These are phyloP conservation scores for Siderastrea siderea DNA, from an alignment of 92 coral and sea anemone genomes.

Conservation along the genomic window DNA sequence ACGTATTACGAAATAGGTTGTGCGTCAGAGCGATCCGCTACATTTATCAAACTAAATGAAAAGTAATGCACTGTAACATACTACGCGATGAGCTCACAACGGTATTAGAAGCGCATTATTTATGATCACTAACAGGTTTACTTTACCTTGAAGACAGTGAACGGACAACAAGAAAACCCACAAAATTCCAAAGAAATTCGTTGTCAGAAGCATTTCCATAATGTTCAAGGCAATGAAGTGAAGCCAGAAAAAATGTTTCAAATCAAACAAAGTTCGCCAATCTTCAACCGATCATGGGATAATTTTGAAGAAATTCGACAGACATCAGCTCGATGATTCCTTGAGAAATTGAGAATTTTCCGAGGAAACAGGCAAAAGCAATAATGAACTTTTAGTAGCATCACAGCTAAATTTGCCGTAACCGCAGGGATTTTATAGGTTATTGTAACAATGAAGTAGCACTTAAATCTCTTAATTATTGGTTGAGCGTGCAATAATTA, in stretches of 20 bases:
- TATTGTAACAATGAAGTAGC: slow-evolving; percentile 14
- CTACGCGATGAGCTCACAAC: not conserved
- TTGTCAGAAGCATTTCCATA: slow-evolving; percentile 8
- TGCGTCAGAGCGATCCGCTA: no score
- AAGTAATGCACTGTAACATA: not conserved
- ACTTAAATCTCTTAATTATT: slow-evolving; percentile 14
- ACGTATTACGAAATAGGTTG: not conserved
- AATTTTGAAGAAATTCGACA: not conserved
- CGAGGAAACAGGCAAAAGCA: not conserved
- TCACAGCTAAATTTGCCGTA: slow-evolving; percentile 15
- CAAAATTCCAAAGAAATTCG: slow-evolving; percentile 5
- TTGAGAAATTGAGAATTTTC: not conserved
- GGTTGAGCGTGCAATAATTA: slow-evolving; percentile 21
- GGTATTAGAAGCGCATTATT: not conserved
- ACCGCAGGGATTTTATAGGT: slow-evolving; percentile 34
- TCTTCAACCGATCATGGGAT: not conserved
- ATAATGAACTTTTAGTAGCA: not conserved
- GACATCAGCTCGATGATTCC: not conserved
- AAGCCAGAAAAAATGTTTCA: no score
- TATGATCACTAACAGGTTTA: not conserved
- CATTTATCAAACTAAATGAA: no score
- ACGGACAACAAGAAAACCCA: not conserved
- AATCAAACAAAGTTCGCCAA: not conserved
- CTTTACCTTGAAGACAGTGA: slow-evolving; percentile 23
- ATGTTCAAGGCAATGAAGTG: no score